These are phyloP conservation scores for Olivierus martensii DNA, from an alignment of 1,140 invertebrate species.

Conservation along the genomic window DNA sequence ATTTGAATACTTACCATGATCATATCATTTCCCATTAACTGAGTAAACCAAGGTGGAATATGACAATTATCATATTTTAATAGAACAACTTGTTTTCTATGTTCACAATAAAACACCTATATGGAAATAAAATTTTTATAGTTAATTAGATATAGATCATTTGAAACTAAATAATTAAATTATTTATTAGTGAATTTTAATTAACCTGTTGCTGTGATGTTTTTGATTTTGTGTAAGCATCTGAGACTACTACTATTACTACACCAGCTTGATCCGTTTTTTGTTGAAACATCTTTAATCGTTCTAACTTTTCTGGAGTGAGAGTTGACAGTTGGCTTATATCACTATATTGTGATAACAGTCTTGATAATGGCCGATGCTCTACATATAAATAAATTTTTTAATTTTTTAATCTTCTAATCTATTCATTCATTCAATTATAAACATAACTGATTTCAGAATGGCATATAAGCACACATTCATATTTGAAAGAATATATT, in stretches of 20 bases:
- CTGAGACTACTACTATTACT: constrained; percentile 30
- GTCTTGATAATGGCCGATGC: constrained; percentile 4
- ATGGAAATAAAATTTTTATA: background rate
- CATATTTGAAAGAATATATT: too few species aligned
- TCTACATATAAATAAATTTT: too few species aligned
- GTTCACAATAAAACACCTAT: constrained; percentile 34
- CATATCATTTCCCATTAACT: constrained; percentile 18
- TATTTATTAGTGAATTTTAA: too few species aligned
- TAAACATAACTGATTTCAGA: too few species aligned
- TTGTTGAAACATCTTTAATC: constrained; percentile 27
- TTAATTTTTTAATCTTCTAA: too few species aligned
- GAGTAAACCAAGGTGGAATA: constrained; percentile 19
- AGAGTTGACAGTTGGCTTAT: constrained; percentile 13
- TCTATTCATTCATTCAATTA: too few species aligned
- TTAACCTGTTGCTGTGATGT: constrained; percentile 32
- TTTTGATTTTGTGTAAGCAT: constrained; percentile 28
- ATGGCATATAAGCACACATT: too few species aligned
- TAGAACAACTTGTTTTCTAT: constrained; percentile 29
- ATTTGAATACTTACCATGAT: too few species aligned
- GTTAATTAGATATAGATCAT: too few species aligned
- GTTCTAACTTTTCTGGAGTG: constrained; percentile 18
- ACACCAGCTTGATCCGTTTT: constrained; percentile 31
- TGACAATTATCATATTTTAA: constrained; percentile 25
- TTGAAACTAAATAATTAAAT: too few species aligned
- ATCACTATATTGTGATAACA: constrained; percentile 17